Conservation (phyloP, 2,113 vertebrate species). For the Amphiprion ocellaris region DNA sequence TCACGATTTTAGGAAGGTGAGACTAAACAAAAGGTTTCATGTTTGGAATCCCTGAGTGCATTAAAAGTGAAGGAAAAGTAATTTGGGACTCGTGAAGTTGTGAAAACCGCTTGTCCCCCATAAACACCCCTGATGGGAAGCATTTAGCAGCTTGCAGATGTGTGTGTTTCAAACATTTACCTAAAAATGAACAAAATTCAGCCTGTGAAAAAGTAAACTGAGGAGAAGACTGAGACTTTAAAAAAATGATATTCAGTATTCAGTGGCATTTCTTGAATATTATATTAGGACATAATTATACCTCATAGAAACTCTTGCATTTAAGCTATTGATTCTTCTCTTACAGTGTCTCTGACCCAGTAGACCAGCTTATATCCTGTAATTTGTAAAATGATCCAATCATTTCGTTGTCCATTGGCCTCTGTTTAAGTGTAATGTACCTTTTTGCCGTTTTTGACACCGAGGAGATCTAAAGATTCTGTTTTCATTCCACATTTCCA, state of each 20-base stretch:
- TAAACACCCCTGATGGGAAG: not conserved
- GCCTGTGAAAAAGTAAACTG: not conserved
- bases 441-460: not conserved
- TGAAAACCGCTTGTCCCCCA: not conserved
- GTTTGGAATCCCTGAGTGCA: not conserved
- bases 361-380: not conserved
- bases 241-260: not conserved
- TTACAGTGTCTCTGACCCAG: not conserved
- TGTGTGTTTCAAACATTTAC: not conserved
- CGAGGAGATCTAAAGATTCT: not conserved
- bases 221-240: too few relatives aligned
- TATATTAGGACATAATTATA: not conserved
- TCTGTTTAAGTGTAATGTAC: not conserved
- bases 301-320: too few relatives aligned
- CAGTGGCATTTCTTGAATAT: not conserved
- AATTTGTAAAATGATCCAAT: not conserved
- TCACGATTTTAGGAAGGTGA: not conserved
- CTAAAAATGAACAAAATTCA: not conserved
- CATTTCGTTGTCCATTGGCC: too few relatives aligned
- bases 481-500: not conserved
- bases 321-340: not conserved
- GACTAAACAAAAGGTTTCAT: constrained; percentile 2
- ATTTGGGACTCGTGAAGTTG: not conserved
- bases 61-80: not conserved
- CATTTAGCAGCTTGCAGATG: constrained; percentile 1